A percentile compares a stretch with the other conserved stretches of the same genome.
Conservation (phyloP, 2,113 vertebrate genomes). For the Synodontis membranacea region DNA sequence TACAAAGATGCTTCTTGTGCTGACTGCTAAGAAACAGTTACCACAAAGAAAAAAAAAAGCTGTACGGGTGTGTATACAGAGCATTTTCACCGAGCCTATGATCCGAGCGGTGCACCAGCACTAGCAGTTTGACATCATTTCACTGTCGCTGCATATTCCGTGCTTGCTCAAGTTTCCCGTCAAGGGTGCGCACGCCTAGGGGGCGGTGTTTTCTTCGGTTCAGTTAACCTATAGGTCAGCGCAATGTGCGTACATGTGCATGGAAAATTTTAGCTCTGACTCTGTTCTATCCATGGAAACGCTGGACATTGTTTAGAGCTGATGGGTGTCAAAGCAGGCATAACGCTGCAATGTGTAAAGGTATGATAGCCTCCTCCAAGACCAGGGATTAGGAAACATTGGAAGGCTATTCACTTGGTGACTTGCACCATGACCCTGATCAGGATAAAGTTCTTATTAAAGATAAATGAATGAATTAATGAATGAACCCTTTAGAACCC, state of each 20-base stretch:
- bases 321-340: background rate
- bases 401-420: background rate
- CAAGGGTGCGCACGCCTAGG: background rate
- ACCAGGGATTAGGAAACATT: background rate
- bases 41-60: background rate
- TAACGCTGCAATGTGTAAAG: background rate
- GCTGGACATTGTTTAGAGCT: background rate
- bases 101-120: background rate
- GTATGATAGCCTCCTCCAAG: background rate
- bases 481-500: background rate
- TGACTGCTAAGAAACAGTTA: background rate
- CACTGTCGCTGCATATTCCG: background rate
- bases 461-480: background rate
- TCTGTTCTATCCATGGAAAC: background rate
- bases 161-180: constrained; percentile 13
- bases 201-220: background rate
- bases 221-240: background rate
- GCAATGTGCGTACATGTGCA: background rate
- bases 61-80: background rate
- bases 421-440: background rate
- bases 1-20: background rate
- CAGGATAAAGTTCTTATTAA: background rate
- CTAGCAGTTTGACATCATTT: constrained; percentile 7
- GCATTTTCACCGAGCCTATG: background rate
- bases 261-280: background rate